phyloP scores from a whole-genome alignment of 2,797 vertebrate genomes.

The Oophaga sylvatica region DNA sequence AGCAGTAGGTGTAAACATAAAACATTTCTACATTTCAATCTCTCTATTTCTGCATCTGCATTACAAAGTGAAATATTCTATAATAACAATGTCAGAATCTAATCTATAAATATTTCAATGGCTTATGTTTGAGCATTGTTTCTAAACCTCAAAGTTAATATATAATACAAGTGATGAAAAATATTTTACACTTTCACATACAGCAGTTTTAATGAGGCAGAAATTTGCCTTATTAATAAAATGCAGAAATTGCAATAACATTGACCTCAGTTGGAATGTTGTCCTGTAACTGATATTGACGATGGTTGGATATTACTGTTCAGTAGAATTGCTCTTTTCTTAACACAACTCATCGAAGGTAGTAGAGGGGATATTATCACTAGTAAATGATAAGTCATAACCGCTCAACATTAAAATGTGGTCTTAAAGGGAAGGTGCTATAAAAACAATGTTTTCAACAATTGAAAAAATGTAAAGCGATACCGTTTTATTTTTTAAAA shows the following conservation, averaged over 20 bases:
- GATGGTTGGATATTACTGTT: too few species aligned
- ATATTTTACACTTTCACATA: neutral
- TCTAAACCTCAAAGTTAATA: neutral
- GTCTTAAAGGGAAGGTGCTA: too few species aligned
- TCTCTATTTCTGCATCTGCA: neutral
- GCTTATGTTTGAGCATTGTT: neutral
- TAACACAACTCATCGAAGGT: neutral
- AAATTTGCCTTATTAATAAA: neutral
- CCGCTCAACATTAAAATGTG: too few species aligned
- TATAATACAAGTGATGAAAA: neutral
- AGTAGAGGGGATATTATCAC: too few species aligned
- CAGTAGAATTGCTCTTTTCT: neutral
- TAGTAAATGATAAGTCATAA: too few species aligned
- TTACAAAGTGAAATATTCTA: neutral
- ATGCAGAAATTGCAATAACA: neutral
- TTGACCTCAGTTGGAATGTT: too few species aligned
- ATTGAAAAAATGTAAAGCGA: too few species aligned
- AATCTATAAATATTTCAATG: neutral
- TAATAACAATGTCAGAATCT: neutral
- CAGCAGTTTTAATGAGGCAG: neutral
- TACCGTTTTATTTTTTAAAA: too few species aligned
- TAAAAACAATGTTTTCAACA: too few species aligned
- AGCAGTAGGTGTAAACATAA: neutral
- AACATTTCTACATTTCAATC: neutral
- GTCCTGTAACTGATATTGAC: too few species aligned